Conservation (phyloP, 1,140 invertebrate species). For the Parasteatoda tepidariorum region DNA sequence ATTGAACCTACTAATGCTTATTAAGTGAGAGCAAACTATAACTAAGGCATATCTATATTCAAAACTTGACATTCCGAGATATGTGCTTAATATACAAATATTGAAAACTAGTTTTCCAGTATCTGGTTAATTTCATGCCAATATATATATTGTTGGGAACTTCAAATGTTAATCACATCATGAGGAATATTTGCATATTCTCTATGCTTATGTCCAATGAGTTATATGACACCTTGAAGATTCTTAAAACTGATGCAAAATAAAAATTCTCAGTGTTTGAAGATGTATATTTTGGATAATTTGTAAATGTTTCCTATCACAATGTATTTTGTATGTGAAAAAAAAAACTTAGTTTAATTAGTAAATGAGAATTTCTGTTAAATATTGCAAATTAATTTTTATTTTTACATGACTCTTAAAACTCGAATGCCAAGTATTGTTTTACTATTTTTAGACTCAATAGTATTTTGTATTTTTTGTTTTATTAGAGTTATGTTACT, state of each 20-base stretch:
- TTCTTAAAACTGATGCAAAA: slow-evolving; percentile 9
- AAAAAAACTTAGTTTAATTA: neutral
- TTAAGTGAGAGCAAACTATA: neutral
- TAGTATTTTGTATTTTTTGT: too few relatives aligned
- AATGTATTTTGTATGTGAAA: slow-evolving; percentile 51
- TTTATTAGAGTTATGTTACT: too few relatives aligned
- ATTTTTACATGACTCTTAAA: neutral
- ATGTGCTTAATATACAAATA: neutral
- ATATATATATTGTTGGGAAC: slow-evolving; percentile 17
- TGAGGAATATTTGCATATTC: slow-evolving; percentile 19
- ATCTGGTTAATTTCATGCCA: slow-evolving; percentile 40
- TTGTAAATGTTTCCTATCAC: slow-evolving; percentile 50
- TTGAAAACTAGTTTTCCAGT: slow-evolving; percentile 4
- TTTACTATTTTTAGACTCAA: neutral
- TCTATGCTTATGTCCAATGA: slow-evolving; percentile 14
- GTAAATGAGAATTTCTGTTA: neutral
- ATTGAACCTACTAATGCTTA: neutral
- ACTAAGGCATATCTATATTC: slow-evolving; percentile 6
- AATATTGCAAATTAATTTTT: neutral
- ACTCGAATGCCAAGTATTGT: neutral
- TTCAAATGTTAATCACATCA: slow-evolving; percentile 18
- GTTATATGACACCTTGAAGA: slow-evolving; percentile 21
- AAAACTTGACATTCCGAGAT: slow-evolving; percentile 44
- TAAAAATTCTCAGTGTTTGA: neutral
- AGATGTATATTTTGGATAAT: slow-evolving; percentile 58